A percentile compares a stretch with the other conserved stretches of the same genome.
phyloP scores from a whole-genome alignment of 1,140 invertebrate species.

The Bombus confusus region DNA sequence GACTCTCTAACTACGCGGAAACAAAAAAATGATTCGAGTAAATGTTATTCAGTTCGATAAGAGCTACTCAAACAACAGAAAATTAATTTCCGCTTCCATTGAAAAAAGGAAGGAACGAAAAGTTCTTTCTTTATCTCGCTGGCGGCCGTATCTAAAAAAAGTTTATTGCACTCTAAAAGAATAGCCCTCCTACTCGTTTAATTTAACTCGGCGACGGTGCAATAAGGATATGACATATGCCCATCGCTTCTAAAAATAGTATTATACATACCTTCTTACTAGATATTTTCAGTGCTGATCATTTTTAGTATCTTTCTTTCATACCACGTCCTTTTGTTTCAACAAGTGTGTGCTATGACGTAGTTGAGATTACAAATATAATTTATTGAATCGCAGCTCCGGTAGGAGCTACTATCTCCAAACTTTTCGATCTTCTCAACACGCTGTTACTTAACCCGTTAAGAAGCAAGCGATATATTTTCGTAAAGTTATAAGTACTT shows the following conservation, averaged over 20 bases:
- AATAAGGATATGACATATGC: neutral
- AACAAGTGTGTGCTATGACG: neutral
- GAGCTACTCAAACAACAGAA: neutral
- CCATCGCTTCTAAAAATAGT: neutral
- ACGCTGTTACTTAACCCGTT: neutral
- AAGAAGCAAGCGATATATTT: neutral
- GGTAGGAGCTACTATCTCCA: neutral
- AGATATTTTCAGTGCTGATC: neutral
- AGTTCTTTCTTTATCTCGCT: neutral
- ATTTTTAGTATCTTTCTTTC: neutral
- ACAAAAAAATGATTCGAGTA: neutral
- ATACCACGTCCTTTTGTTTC: neutral
- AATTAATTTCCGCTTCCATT: neutral
- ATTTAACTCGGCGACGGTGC: neutral
- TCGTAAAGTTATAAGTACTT: neutral
- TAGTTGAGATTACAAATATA: neutral
- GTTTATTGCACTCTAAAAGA: neutral
- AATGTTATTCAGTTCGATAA: neutral
- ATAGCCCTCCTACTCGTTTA: neutral
- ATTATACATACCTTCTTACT: neutral
- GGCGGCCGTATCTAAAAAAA: neutral
- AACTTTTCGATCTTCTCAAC: neutral
- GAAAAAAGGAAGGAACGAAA: neutral
- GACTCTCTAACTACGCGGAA: neutral
- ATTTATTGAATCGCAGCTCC: neutral